Percentiles rank a stretch among this genome's conserved stretches.
Evolutionary conservation across 2,113 vertebrate genomes (phyloP).

Genomic region (Xyrauchen texanus): DNA sequence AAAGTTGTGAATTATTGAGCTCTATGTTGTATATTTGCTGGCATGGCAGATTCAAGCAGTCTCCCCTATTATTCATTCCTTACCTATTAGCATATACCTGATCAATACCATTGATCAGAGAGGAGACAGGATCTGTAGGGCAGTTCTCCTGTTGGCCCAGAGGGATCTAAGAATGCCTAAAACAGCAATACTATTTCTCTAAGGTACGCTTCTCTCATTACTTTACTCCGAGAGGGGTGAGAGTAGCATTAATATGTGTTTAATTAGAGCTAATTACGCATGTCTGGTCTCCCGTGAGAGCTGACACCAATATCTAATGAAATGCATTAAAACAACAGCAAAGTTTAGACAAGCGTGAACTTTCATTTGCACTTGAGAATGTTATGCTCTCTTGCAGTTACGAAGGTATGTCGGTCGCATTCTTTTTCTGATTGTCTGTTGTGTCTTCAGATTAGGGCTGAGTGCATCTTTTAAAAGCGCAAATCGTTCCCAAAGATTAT

Average conservation of each 20-base stretch:
- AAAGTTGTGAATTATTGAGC: conserved; percentile 1
- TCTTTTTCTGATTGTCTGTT: not conserved
- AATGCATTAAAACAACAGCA: conserved; percentile 51
- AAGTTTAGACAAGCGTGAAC: conserved; percentile 24
- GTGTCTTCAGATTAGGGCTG: no score
- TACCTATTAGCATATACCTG: conserved; percentile 34
- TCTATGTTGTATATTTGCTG: conserved; percentile 35
- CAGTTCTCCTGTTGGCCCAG: conserved; percentile 15
- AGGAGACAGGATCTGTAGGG: conserved; percentile 32
- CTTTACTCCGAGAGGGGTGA: not conserved
- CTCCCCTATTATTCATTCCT: conserved; percentile 50
- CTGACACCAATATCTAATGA: conserved; percentile 33
- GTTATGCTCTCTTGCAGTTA: not conserved
- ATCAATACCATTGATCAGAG: conserved; percentile 48
- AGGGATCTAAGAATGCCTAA: conserved; percentile 44
- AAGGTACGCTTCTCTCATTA: conserved; percentile 37
- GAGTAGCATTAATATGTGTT: conserved; percentile 37
- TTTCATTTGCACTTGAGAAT: conserved; percentile 27
- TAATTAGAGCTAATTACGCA: conserved; percentile 49
- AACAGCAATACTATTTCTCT: conserved; percentile 41
- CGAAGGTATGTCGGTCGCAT: not conserved
- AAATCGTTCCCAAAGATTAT: no score
- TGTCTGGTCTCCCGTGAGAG: conserved; percentile 28
- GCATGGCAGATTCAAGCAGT: conserved; percentile 39
- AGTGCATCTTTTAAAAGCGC: no score